phyloP scores from a whole-genome alignment of 2,888 invertebrate species.

The Palloptera scutellata region DNA sequence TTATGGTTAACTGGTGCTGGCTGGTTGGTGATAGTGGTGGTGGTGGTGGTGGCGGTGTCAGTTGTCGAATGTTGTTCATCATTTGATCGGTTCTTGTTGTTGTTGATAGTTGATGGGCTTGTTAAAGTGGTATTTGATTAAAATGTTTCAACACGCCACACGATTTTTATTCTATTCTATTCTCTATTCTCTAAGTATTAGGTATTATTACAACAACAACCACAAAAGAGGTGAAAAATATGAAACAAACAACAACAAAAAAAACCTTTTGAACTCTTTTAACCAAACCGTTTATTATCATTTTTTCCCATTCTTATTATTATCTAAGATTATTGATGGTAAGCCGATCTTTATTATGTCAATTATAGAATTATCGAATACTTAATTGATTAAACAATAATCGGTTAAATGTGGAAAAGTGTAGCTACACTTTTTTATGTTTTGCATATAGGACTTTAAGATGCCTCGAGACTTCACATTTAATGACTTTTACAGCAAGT shows the following conservation, averaged over 20 bases:
- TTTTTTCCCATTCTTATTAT: too few species aligned
- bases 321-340: slow-evolving; percentile 11
- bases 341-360: slow-evolving; percentile 38
- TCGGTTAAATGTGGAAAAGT: slow-evolving; percentile 22
- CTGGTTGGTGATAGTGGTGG: background rate
- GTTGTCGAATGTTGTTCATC: background rate
- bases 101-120: background rate
- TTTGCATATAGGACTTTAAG: slow-evolving; percentile 3
- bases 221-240: slow-evolving; percentile 22
- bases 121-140: slow-evolving; percentile 7
- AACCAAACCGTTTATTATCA: too few species aligned
- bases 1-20: background rate
- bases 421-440: slow-evolving; percentile 12
- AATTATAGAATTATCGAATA: background rate
- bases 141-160: background rate
- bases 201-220: background rate
- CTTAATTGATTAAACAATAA: slow-evolving; percentile 5
- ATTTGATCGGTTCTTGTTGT: background rate
- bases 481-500: too few species aligned
- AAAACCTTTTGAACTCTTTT: too few species aligned
- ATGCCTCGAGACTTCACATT: too few species aligned
- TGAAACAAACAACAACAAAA: slow-evolving; percentile 23
- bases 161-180: background rate
- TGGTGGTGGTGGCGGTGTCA: background rate
- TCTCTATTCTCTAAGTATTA: too few species aligned